These are phyloP conservation scores for Patiria pectinifera DNA, from an alignment of 53 echinoderm and acorn worm species.

Conservation along the genomic window DNA sequence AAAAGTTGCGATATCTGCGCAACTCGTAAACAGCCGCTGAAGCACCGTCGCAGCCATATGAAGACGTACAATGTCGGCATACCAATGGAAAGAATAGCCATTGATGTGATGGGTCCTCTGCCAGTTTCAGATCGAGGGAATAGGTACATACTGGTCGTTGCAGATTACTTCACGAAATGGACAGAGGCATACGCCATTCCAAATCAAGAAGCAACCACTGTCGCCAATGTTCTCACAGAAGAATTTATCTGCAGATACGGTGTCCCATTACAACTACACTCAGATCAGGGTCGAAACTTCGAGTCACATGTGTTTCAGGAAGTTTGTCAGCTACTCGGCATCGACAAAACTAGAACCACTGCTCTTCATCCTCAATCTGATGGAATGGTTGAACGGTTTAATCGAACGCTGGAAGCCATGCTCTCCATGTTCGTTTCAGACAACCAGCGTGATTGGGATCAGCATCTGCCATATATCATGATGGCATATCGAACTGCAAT, in stretches of 20 bases:
- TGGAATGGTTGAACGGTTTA: too few species aligned
- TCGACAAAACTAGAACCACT: too few species aligned
- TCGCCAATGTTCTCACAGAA: not conserved
- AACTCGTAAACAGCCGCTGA: not conserved
- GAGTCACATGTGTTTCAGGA: too few species aligned
- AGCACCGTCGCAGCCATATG: not conserved
- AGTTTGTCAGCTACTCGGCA: too few species aligned
- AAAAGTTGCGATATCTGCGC: not conserved
- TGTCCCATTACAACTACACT: not conserved
- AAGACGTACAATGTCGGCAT: not conserved
- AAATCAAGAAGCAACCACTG: too few species aligned
- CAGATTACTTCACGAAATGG: too few species aligned
- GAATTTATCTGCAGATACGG: conserved; percentile 4
- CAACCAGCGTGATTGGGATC: not conserved
- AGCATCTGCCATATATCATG: conserved; percentile 37
- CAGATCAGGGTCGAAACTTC: too few species aligned
- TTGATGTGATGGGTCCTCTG: not conserved
- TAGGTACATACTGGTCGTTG: too few species aligned
- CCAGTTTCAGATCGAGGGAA: too few species aligned
- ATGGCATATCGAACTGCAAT: conserved; percentile 59
- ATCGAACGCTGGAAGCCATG: conserved; percentile 12
- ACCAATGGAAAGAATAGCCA: conserved; percentile 12
- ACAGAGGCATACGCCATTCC: too few species aligned
- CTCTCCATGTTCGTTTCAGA: conserved; percentile 16
- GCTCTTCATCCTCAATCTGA: too few species aligned